Evolutionary conservation across 2,797 vertebrate species (phyloP).

Genomic region (Muscicapa comitata): DNA sequence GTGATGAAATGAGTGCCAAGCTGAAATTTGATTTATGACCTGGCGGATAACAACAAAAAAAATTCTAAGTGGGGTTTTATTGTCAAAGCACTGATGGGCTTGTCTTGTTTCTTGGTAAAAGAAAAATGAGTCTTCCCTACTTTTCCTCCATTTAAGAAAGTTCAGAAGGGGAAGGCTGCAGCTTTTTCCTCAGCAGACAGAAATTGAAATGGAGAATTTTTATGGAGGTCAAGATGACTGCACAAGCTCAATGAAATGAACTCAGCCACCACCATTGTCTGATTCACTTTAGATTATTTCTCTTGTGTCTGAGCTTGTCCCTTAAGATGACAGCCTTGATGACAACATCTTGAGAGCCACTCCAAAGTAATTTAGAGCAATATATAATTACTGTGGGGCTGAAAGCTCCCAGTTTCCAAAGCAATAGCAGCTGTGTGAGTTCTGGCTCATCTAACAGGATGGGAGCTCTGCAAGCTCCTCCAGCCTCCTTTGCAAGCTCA

Average conservation of each 20-base stretch:
- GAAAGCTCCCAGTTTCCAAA: background rate
- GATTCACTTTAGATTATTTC: background rate
- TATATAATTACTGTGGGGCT: background rate
- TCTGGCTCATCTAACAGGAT: background rate
- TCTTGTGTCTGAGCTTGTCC: background rate
- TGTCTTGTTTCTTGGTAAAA: background rate
- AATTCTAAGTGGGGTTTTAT: background rate
- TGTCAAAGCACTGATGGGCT: background rate
- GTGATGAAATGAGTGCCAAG: background rate
- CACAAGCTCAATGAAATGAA: background rate
- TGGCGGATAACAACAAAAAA: background rate
- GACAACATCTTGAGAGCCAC: background rate
- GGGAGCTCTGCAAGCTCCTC: background rate
- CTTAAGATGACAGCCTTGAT: background rate
- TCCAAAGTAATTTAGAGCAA: constrained; percentile 5
- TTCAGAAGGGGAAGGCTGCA: background rate
- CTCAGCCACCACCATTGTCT: background rate
- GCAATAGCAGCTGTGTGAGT: background rate
- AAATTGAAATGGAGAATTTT: background rate
- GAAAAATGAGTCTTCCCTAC: background rate
- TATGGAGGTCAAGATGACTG: background rate
- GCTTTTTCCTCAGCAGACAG: background rate
- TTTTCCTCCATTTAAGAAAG: background rate
- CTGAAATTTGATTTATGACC: background rate
- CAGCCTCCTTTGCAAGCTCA: background rate